A percentile compares a stretch with the other conserved stretches of the same genome.
Evolutionary conservation across 35 echinoderm and acorn worm species (phyloP).

Genomic region (Strongylocentrotus purpuratus): DNA sequence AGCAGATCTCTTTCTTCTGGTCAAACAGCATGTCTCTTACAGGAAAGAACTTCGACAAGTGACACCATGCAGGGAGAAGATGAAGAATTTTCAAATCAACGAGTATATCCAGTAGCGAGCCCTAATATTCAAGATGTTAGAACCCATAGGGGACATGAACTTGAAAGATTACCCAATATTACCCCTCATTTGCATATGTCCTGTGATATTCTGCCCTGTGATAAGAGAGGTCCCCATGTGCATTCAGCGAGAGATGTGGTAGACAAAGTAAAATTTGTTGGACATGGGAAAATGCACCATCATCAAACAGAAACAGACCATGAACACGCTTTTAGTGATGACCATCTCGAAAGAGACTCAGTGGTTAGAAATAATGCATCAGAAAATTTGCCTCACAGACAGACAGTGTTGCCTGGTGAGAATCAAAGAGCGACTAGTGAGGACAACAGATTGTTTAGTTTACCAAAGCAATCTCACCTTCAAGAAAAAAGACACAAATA

Average conservation of each 20-base stretch:
- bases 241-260: conserved; percentile 8
- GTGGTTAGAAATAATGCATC: not conserved
- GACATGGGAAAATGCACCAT: not conserved
- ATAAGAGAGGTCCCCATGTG: conserved; percentile 41
- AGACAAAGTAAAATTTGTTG: not conserved
- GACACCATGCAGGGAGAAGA: not conserved
- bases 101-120: not conserved
- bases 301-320: not conserved
- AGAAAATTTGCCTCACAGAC: not conserved
- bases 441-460: not conserved
- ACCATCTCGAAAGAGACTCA: not conserved
- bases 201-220: conserved; percentile 95
- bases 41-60: not conserved
- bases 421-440: not conserved
- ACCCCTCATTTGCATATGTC: conserved; percentile 88
- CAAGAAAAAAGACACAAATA: not conserved
- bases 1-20: conserved; percentile 20
- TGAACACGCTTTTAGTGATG: not conserved
- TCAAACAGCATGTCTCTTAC: not conserved
- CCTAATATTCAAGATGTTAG: not conserved
- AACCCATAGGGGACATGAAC: not conserved
- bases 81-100: not conserved
- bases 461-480: not conserved
- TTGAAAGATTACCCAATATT: conserved; percentile 22
- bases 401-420: not conserved